phyloP scores from a whole-genome alignment of 2,888 invertebrate genomes.

The Macaria notata region DNA sequence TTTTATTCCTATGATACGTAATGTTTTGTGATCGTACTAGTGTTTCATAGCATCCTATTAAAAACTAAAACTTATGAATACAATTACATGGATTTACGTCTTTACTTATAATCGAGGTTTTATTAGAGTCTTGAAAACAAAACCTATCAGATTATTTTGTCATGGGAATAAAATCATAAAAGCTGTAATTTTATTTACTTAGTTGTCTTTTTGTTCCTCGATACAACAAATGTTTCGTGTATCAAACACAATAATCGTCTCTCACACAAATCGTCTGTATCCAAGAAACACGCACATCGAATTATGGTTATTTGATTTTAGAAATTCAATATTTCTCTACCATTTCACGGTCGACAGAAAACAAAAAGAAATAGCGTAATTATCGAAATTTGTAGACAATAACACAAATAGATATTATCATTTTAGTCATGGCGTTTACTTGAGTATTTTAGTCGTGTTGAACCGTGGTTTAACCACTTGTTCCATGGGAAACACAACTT shows the following conservation, averaged over 20 bases:
- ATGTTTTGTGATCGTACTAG: too few relatives aligned
- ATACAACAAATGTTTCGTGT: constrained; percentile 2
- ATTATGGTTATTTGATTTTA: constrained; percentile 5
- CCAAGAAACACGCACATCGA: constrained; percentile 16
- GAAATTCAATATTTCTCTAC: constrained; percentile 22
- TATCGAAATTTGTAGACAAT: constrained; percentile 36
- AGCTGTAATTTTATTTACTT: too few relatives aligned
- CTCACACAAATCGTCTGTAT: constrained; percentile 10
- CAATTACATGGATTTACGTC: too few relatives aligned
- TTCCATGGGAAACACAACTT: constrained; percentile 62
- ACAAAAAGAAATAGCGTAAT: constrained; percentile 22
- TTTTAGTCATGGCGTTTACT: constrained; percentile 62
- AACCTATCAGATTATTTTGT: too few relatives aligned
- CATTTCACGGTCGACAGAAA: constrained; percentile 33
- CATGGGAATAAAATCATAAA: too few relatives aligned
- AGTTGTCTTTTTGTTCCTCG: background rate
- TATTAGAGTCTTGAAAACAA: too few relatives aligned
- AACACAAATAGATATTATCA: constrained; percentile 61
- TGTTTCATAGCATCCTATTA: too few relatives aligned
- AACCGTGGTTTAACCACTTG: constrained; percentile 45
- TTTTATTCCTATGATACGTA: too few relatives aligned
- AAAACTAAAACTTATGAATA: too few relatives aligned
- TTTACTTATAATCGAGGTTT: too few relatives aligned
- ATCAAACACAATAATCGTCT: constrained; percentile 5
- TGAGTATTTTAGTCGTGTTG: constrained; percentile 58